These are phyloP conservation scores for Propithecus coquereli DNA, from an alignment of 2,113 vertebrate species.

Conservation along the genomic window DNA sequence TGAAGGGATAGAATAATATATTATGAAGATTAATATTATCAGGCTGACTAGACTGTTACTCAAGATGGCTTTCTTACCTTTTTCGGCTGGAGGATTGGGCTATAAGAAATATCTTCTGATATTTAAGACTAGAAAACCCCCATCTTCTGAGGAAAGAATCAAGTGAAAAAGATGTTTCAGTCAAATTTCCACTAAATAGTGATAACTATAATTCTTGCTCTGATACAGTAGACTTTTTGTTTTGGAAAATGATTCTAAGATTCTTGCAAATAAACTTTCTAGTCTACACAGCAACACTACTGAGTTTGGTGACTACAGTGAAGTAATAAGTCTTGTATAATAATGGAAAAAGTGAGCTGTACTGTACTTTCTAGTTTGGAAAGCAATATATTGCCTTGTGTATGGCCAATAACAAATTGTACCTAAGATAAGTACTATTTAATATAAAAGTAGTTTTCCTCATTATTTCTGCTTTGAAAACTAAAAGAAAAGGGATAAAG, in stretches of 20 bases:
- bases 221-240: neutral
- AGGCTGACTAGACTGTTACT: neutral
- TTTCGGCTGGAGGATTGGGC: neutral
- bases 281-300: neutral
- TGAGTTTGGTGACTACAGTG: neutral
- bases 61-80: neutral
- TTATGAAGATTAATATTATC: neutral
- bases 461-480: constrained; percentile 26
- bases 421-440: neutral
- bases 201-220: neutral
- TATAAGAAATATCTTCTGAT: neutral
- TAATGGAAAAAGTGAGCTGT: neutral
- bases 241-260: constrained; percentile 24
- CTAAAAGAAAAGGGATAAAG: constrained; percentile 13
- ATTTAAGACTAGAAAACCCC: neutral
- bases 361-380: neutral
- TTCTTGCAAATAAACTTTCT: neutral
- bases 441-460: neutral
- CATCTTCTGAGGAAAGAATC: neutral
- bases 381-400: neutral
- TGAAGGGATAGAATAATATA: neutral
- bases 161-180: neutral
- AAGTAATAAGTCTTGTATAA: neutral
- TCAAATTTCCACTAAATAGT: neutral
- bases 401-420: neutral